Evolutionary conservation across 2,888 invertebrate species (phyloP), one percentile per base, ranked within the genome.

Genomic region (Tachina fera): DNA sequence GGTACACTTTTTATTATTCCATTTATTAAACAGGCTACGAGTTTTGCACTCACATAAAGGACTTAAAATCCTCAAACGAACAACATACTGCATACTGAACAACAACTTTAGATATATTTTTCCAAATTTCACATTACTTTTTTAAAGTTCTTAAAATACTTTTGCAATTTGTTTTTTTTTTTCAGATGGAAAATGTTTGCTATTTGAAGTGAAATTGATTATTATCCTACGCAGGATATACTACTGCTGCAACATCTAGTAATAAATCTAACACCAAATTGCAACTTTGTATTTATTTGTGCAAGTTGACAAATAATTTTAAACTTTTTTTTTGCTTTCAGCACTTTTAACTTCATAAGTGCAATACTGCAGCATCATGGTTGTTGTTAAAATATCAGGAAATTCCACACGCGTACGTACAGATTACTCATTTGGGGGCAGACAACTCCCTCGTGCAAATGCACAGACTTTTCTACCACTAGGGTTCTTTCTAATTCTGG

Each of bases 231-330:
- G 39, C 22, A 22, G 13, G 13, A n/a, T 41, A 61, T 61, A 13
- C 9, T n/a, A n/a, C n/a, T n/a, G n/a, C n/a, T 16, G 45, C 19
- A 47, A 47, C 16, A 6, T 56, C 1, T 14, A 14, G 53, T 43
- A 43, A 70, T 74, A 74, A 61, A 74, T 61, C 13, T 41, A 22
- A 49, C 13, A 60, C 14, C 16, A 19, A 74, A 41, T 58, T 68
- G 13, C 67, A 68, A 60, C 60, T 60, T 77, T 58, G n/a, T 65
- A 58, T 47, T 47, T 58, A 67, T 58, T 58, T 67, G 39, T 39
- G 47, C 58, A 58, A 67, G 76, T 67, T 22, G 56, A 45, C 67
- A 76, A 58, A 47, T 67, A 67, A 76, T 76, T 67, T 67, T 6
- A 56, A 76, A 67, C 39, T 76, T 76, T 67, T 31, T 6, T 31